Conservation (phyloP, 2,113 vertebrate species). For the Prionailurus viverrinus region DNA sequence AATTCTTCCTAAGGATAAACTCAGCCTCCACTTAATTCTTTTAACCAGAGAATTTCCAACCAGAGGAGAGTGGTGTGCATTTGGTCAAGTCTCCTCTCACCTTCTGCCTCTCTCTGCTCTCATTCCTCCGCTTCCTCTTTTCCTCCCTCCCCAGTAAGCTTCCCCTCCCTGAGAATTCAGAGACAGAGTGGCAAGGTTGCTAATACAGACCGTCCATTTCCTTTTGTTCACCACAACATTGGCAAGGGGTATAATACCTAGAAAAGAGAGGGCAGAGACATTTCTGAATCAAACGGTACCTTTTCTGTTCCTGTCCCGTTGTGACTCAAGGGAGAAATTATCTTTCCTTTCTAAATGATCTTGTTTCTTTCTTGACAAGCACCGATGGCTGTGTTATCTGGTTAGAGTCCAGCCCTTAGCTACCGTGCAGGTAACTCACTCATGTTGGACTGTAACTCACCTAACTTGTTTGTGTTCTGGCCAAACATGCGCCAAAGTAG, state of each 20-base stretch:
- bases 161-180: background rate
- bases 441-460: conserved; percentile 65
- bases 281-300: conserved; percentile 64
- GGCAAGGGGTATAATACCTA: background rate
- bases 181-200: background rate
- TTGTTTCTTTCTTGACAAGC: conserved; percentile 6
- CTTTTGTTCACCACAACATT: background rate
- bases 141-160: background rate
- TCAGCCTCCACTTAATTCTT: background rate
- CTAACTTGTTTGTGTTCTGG: conserved; percentile 76
- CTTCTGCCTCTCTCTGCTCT: background rate
- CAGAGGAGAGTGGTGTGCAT: background rate
- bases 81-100: background rate
- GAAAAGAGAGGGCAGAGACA: background rate
- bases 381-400: accelerated
- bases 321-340: conserved; percentile 43
- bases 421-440: background rate
- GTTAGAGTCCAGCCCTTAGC: conserved; percentile 26
- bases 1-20: conserved; percentile 17
- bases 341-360: conserved; percentile 22
- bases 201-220: background rate
- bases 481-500: background rate
- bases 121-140: background rate
- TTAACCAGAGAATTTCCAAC: background rate
- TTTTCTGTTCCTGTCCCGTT: conserved; percentile 50